A percentile compares a stretch with the other conserved stretches of the same genome.
These are phyloP conservation scores for Hoplias malabaricus DNA, from an alignment of 2,113 vertebrate genomes.

Conservation along the genomic window DNA sequence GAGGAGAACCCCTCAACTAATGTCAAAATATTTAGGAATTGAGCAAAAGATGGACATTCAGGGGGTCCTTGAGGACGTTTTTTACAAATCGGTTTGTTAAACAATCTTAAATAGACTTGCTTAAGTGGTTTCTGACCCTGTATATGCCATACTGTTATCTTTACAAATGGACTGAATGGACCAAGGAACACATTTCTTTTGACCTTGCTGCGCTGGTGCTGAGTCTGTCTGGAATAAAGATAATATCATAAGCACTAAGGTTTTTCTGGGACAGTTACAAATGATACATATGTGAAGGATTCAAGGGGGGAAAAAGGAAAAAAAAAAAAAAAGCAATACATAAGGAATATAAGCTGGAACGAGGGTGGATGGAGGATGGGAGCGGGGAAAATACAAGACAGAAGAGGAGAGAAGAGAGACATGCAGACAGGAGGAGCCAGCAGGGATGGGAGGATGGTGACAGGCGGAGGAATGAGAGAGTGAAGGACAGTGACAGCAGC, in stretches of 20 bases:
- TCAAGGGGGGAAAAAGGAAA: not conserved
- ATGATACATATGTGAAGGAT: not conserved
- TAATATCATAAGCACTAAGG: not conserved
- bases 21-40: no score
- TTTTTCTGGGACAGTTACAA: not conserved
- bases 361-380: conserved; percentile 20
- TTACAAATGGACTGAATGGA: not conserved
- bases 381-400: not conserved
- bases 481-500: conserved; percentile 36
- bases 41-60: no score
- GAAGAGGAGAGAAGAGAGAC: not conserved
- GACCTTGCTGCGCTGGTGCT: not conserved
- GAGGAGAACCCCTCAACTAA: no score
- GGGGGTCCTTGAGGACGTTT: no score
- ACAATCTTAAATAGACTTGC: no score
- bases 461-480: conserved; percentile 33
- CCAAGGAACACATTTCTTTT: not conserved
- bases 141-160: no score
- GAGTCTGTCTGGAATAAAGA: not conserved
- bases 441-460: not conserved
- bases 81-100: no score
- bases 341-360: not conserved
- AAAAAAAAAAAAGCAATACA: not conserved
- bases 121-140: no score
- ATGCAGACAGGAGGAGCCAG: not conserved